Evolutionary conservation across 2,797 vertebrate genomes (phyloP), one percentile per base, ranked within the genome.

Genomic region (Cynodonichthys magdalenae): DNA sequence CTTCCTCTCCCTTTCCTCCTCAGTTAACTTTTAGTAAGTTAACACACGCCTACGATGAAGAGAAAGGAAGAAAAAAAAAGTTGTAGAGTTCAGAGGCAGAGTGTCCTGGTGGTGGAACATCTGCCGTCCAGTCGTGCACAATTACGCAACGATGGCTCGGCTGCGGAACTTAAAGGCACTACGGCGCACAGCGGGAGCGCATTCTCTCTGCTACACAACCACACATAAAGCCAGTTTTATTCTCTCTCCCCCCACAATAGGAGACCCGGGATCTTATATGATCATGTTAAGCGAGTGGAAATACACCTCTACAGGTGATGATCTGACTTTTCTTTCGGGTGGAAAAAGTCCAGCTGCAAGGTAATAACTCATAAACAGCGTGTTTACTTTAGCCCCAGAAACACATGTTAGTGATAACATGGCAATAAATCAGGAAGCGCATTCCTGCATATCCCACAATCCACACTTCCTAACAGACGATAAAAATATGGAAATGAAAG

Each of bases 111-210:
- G 79, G 66, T 66, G 81, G 69, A 85, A 91, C 89, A 92, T 90
- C 87, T 92, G 88, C 82, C 51, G 83, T 57, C 83, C 89, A 88
- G 82, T 83, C 83, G 74, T 71, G 87, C 86, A 60, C 84, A 84
- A 85, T 88, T 89, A 87, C 81, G 86, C 90, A 87, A 78, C 72
- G 68, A 54, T 71, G 77, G 76, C 59, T 82, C 69, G 55, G 57
- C 71, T 65, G 66, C 65, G 63, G 66, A 66, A 79, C 73, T 66
- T 65, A 44, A 56, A 76, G 57, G 77, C 73, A 44, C 78, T 15
- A 53, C 48, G 72, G 68, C 76, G 71, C 67, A 75, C 75, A 74
- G 71, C 73, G 75, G 80, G 80, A 85, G 82, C 74, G 74, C 77
- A 63, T 66, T 49, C 74, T 66, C 72, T 53, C 66, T 56, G 6